phyloP scores from a whole-genome alignment of 2,888 invertebrate species.

The Odiellus spinosus region DNA sequence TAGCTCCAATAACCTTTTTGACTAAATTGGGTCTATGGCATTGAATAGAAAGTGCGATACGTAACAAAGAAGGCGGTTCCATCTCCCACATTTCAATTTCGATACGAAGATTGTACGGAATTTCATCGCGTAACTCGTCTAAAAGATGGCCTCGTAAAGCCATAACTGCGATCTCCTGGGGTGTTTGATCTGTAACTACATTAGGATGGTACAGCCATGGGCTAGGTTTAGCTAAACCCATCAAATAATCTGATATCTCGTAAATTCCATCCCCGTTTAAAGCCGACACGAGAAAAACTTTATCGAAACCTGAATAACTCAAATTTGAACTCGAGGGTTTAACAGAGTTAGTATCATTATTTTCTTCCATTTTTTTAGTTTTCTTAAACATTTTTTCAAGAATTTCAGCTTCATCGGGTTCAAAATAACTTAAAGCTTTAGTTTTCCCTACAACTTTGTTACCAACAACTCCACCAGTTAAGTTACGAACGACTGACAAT shows the following conservation, averaged over 20 bases:
- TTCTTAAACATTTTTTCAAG: slow-evolving; percentile 10
- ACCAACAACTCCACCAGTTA: slow-evolving; percentile 43
- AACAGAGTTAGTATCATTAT: slow-evolving; percentile 12
- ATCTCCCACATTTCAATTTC: no score
- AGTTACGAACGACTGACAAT: slow-evolving; percentile 48
- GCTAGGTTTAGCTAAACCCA: slow-evolving; percentile 46
- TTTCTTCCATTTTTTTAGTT: slow-evolving; percentile 8
- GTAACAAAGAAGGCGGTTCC: no score
- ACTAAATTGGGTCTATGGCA: no score
- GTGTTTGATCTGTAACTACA: slow-evolving; percentile 54
- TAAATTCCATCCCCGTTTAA: slow-evolving; percentile 55
- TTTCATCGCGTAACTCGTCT: slow-evolving; percentile 64
- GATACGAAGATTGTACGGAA: slow-evolving; percentile 49
- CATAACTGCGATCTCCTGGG: slow-evolving; percentile 49
- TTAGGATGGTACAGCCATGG: slow-evolving; percentile 50
- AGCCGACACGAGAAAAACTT: slow-evolving; percentile 84
- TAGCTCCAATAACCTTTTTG: no score
- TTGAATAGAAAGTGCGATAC: no score
- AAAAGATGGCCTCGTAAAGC: slow-evolving; percentile 67
- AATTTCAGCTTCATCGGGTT: not conserved
- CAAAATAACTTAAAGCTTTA: not conserved
- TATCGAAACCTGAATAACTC: slow-evolving; percentile 41
- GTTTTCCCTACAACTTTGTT: slow-evolving; percentile 8
- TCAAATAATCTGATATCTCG: slow-evolving; percentile 52
- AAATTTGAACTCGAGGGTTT: slow-evolving; percentile 44